Evolutionary conservation across 2,888 invertebrate genomes (phyloP), one percentile per base, ranked within the genome.

Genomic region (Eupithecia insigniata): DNA sequence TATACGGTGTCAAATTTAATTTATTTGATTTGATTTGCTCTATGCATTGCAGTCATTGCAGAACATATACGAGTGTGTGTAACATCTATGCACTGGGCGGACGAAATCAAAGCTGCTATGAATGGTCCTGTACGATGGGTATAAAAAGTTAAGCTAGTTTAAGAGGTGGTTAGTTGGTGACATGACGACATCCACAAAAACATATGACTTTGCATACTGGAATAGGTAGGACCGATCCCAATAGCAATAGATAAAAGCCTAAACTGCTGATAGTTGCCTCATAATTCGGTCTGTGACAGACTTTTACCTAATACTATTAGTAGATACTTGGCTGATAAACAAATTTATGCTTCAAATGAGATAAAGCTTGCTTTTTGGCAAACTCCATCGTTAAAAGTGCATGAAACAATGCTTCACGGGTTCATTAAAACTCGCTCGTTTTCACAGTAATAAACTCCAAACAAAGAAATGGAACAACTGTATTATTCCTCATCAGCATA

Each of bases 371-470:
- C 22, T 26, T 26, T 55, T 55, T 55, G 55, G 55, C 55, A 55
- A 55, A 55, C 55, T 10, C 5, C 26, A 26, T 26, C 1, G 26
- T 55, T 55, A 26, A 26, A 22, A 55, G 26, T 26, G 55, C 55
- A 55, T 26, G 26, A 55, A 55, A 55, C 55, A 55, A 55, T 55
- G 55, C 26, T 55, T 55, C 26, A 26, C 5, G 14, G 22, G 55
- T 55, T 55, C 26, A 55, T 55, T 55, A 55, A 55, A 22, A 55
- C 55, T 26, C 12, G 55, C 26, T 26, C 55, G 55, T 55, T 55
- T 55, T 55, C 55, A 55, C 26, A 55, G 55, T 26, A 55, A 55
- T 55, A 55, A 26, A 55, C 55, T 55, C 4, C 26, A 26, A 55
- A 55, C 55, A 55, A 55, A 26, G 55, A 26, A 55, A 26, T 55